These are phyloP conservation scores for Nibea coibor DNA, from an alignment of 2,113 vertebrate genomes.

Conservation along the genomic window DNA sequence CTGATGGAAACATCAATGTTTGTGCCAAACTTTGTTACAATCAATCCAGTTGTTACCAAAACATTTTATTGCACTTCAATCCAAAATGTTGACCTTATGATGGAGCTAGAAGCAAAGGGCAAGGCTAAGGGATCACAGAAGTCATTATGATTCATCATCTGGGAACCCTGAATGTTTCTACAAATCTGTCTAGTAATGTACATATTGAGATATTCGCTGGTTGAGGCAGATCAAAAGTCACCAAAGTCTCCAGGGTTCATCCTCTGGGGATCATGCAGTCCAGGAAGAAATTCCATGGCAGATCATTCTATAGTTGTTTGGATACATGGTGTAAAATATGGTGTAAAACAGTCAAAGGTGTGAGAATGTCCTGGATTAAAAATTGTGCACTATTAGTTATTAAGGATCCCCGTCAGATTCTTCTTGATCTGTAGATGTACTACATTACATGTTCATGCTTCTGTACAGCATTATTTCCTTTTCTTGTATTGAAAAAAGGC, in stretches of 20 bases:
- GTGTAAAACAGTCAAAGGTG: no score
- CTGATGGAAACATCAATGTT: background rate
- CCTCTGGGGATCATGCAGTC: no score
- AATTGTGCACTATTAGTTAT: no score
- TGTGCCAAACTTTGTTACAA: background rate
- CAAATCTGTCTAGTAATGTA: background rate
- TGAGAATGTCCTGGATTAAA: no score
- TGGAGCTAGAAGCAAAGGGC: background rate
- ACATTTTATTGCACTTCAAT: no score
- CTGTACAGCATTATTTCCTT: conserved; percentile 6
- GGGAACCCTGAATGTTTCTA: background rate
- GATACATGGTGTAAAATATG: no score
- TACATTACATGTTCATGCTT: background rate
- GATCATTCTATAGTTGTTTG: no score
- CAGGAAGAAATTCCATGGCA: no score
- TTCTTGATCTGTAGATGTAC: background rate
- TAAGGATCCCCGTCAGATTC: background rate
- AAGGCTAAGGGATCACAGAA: background rate
- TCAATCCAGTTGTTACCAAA: no score
- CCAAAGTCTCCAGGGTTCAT: no score
- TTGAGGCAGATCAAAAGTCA: background rate
- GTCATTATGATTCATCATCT: background rate
- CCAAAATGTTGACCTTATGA: no score
- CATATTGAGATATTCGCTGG: background rate
- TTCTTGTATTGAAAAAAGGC: background rate